A percentile compares a stretch with the other conserved stretches of the same genome.
Conservation (phyloP, 2,113 vertebrate species). For the Amblyopsis rosae region DNA sequence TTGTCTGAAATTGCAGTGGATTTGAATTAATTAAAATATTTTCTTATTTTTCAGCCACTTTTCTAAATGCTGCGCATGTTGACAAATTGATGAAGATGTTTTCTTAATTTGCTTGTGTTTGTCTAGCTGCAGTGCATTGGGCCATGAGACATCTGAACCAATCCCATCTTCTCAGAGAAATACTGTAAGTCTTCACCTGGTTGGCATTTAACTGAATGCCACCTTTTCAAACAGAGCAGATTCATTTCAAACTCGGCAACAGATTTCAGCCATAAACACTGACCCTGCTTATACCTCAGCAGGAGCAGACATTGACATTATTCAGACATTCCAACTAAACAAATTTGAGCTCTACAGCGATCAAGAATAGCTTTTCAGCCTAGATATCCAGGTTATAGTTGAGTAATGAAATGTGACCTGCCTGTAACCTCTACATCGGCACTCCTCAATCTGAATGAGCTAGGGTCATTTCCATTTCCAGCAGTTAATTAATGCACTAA, state of each 20-base stretch:
- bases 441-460: constrained; percentile 31
- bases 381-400: constrained; percentile 6
- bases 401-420: constrained; percentile 23
- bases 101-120: too few species aligned
- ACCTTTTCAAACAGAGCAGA: too few species aligned
- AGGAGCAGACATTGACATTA: constrained; percentile 30
- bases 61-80: too few species aligned
- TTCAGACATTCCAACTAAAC: constrained; percentile 44
- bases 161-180: too few species aligned
- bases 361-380: constrained; percentile 34
- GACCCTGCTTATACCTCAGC: constrained; percentile 38
- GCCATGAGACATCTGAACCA: too few species aligned
- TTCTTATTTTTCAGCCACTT: too few species aligned
- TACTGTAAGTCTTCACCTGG: too few species aligned
- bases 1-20: too few species aligned
- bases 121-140: too few species aligned
- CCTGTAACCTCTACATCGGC: constrained; percentile 17
- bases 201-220: too few species aligned
- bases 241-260: neutral
- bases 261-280: neutral
- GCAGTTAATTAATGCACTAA: constrained; percentile 57
- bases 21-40: too few species aligned
- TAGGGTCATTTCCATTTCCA: constrained; percentile 52
- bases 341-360: constrained; percentile 41
- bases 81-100: too few species aligned